Evolutionary conservation across 2,797 vertebrate species (phyloP), one percentile per base, ranked within the genome.

Genomic region (Girardinus metallicus): DNA sequence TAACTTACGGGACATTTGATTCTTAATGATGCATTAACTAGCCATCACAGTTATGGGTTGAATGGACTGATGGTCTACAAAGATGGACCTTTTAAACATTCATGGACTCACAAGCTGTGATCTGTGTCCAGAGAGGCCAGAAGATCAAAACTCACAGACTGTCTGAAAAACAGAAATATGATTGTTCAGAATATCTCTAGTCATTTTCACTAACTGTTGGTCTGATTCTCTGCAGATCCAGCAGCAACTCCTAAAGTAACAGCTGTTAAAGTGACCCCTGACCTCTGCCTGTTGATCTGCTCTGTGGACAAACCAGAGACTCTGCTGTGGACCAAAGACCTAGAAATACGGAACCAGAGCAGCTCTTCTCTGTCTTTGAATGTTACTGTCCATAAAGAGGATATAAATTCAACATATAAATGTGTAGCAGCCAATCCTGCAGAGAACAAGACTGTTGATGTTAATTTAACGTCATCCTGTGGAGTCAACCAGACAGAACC

Each of bases 401-500:
- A 68, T 0, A 1, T 3, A 4, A 9, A 0, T 2, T 80, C 74
- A 75, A 34, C 51, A 10, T 84, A 84, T 1, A 80, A 49, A 73
- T 89, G 88, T 87, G 85, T 74, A 41, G 74, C 81, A 70, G 21
- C 51, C 15, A 86, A 72, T 34, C 82, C 80, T 73, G 82, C 51
- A 77, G 86, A 84, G 0, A 0, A 77, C 0, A 81, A 84, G 66
- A 73, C 47, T 55, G 0, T 31, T 6, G 0, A 0, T 1, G 75
- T 82, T 12, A 0, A 29, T 0, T 0, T 80, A 1, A 31, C 0
- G 0, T 11, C 4, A 0, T 1, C 0, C 39, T 88, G 81, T 71
- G 15, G 77, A 0, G 34, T 4, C 3, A 4, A 7, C 7, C 0
- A 0, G 26, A 23, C 4, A 53, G 6, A 3, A 21, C 0, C 43